Evolutionary conservation across 1,140 invertebrate species (phyloP), one percentile per base, ranked within the genome.

Genomic region (Conus betulinus): DNA sequence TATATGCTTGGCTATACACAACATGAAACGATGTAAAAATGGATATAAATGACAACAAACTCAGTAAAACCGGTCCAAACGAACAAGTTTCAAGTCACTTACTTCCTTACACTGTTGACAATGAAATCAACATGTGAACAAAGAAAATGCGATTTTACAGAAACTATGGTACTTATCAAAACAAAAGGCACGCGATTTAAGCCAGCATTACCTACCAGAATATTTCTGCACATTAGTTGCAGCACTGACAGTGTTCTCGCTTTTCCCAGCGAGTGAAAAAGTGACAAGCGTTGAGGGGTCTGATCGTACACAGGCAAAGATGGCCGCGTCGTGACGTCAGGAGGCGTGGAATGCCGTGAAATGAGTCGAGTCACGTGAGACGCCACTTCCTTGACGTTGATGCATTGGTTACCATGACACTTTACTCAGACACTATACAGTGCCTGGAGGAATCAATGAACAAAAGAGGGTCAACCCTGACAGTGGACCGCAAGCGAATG

Each of bases 181-280:
- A 25, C 20, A 8, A 87, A 63, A 88, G 60, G 84, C 88, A 71
- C 25, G 67, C 83, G 25, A 74, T 6, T 53, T 0, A 20, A 52
- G 53, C 11, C 17, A n/a, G 3, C 63, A 25, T 51, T 25, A 87
- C 90, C 90, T 87, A 92, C 91, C 91, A 92, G 88, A 87, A 92
- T 92, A 91, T 90, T 92, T 89, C 90, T 92, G 90, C 90, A 90
- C 91, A 92, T 92, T 92, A 90, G 91, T 92, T 88, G 91, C 84
- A 90, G 83, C 90, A 89, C 60, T 87, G 71, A 83, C 81, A 83
- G 87, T 89, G 67, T 87, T 84, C 87, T 90, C 89, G 88, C 89
- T 87, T 88, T 85, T 89, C 88, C 67, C 85, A 78, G 71, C 85
- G 85, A 87, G 71, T 25, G 25, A 79, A 87, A 78, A 78, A 25